Evolutionary conservation across 2,113 vertebrate genomes (phyloP).

Genomic region (human (Homo sapiens)): GRCh38 chr9:126499501-126500000

Average conservation of each 20-base stretch:
- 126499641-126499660: conserved; percentile 62
- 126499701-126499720: conserved; percentile 58
- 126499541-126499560: conserved; percentile 71
- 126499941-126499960: neutral
- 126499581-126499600: conserved; percentile 73
- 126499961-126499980: neutral
- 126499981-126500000: neutral
- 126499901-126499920: neutral
- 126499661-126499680: conserved; percentile 76
- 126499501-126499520: conserved; percentile 77
- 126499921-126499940: neutral
- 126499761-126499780: neutral
- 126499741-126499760: conserved; percentile 57
- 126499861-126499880: too few relatives aligned
- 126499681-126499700: conserved; percentile 74
- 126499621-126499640: conserved; percentile 60
- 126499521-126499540: conserved; percentile 80
- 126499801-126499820: neutral
- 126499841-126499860: too few relatives aligned
- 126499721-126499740: neutral
- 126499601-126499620: conserved; percentile 69
- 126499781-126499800: too few relatives aligned
- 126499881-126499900: neutral
- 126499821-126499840: too few relatives aligned
- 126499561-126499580: conserved; percentile 67